Base-by-base conservation (phyloP, 2,797 vertebrate species). In the Alosa sapidissima region DNA sequence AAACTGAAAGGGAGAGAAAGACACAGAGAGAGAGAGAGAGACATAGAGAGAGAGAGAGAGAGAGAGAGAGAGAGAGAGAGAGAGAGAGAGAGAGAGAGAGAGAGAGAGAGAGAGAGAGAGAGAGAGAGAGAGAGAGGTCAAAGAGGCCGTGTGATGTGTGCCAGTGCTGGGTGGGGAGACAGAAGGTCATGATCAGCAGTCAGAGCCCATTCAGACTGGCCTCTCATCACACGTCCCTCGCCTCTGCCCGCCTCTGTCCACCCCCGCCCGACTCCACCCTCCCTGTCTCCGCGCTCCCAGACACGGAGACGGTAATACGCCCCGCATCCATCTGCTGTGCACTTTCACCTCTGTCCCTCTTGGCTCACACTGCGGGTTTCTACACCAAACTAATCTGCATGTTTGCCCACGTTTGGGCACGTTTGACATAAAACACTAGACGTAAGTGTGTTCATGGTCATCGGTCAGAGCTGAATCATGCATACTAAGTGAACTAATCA, bases 221-320 rank as follows among this genome's bases (percentile, higher is more conserved):
- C 86, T 89, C 89, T 92, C 89, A 91, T 92, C 91, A 90, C 91
- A 89, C 75, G 83, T 91, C 91, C 91, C 75, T 81, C 86, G 82
- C 60, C 85, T 86, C 82, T 86, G 86, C 86, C 68, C 75, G 54
- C 83, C 82, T 52, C 60, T 82, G 87, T 88, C 84, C 41, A 4
- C 41, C 41, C 41, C 41, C 19, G 16, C 54, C 54, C 2, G 54
- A 5, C 83, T 87, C 55, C 65, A 0, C 82, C 83, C 88, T 91
- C 82, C 83, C 88, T 91, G 62, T 85, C 84, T 45, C 47, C 84
- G 85, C 87, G 87, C 85, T 86, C 86, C 81, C 81, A 81, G 85
- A 81, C 89, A 90, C 5, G 8, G 16, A 47, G 72, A 19, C 41
- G 45, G 16, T 78, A 45, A 78, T 8, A 47, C 16, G 41, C 5